Evolutionary conservation across 2,797 vertebrate genomes (phyloP).

Genomic region (Myotis myotis): DNA sequence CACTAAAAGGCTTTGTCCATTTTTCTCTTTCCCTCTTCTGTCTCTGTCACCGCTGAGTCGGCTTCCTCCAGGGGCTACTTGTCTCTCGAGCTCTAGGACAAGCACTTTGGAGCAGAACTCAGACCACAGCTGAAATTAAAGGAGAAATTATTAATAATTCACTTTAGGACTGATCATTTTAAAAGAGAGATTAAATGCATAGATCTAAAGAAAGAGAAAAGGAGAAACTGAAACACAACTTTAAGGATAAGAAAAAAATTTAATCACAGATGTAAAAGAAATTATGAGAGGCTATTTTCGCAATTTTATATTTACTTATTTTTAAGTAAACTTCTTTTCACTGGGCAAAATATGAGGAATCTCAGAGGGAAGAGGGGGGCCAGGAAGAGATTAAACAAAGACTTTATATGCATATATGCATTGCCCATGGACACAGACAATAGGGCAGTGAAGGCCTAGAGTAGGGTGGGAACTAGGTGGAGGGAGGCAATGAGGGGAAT

Average conservation of each 20-base stretch:
- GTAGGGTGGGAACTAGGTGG: too few species aligned
- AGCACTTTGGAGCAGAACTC: background rate
- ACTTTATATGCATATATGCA: too few species aligned
- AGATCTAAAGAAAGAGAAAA: background rate
- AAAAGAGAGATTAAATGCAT: background rate
- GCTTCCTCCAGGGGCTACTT: background rate
- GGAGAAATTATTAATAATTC: background rate
- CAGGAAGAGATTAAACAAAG: too few species aligned
- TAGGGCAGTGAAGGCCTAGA: too few species aligned
- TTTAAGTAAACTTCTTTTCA: background rate
- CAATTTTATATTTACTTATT: background rate
- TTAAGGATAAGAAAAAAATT: background rate
- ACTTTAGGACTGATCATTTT: background rate
- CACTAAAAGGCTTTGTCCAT: background rate
- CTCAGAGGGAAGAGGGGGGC: too few species aligned
- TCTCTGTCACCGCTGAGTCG: background rate
- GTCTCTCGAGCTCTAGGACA: background rate
- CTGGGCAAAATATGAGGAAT: background rate
- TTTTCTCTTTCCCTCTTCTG: background rate
- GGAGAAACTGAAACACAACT: background rate
- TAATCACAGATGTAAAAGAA: slow-evolving; percentile 8
- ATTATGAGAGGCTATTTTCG: background rate
- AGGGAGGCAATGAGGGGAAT: too few species aligned
- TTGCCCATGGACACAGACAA: too few species aligned
- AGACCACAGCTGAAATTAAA: background rate